Conservation (phyloP, 2,113 vertebrate species). For the Cephalopholis sonnerati region DNA sequence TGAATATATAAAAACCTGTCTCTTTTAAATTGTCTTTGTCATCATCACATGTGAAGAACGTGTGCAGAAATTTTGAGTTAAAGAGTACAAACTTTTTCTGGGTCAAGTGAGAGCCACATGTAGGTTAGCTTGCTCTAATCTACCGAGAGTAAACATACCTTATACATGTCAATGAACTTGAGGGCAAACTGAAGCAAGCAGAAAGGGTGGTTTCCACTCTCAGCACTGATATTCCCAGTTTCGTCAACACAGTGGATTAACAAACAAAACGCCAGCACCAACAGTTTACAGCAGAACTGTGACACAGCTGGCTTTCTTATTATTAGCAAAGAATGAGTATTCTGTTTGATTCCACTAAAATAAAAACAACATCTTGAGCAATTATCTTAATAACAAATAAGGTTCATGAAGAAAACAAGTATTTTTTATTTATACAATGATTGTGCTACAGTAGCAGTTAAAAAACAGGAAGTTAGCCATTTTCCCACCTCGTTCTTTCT, state of each 20-base stretch:
- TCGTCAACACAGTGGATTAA: conserved; percentile 24
- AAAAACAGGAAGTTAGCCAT: no score
- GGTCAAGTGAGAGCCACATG: conserved; percentile 8
- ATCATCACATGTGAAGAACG: neutral
- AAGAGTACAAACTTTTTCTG: neutral
- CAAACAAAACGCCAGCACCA: neutral
- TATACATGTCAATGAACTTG: conserved; percentile 32
- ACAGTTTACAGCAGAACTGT: no score
- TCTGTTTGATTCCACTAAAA: neutral
- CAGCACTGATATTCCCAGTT: neutral
- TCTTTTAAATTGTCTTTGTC: neutral
- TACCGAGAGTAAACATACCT: conserved; percentile 46
- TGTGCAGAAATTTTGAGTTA: neutral
- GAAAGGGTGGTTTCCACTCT: conserved; percentile 25
- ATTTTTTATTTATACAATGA: neutral
- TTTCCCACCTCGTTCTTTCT: no score
- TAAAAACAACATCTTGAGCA: neutral
- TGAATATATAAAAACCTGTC: neutral
- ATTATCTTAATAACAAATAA: no score
- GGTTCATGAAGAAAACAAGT: neutral
- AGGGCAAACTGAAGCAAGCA: conserved; percentile 19
- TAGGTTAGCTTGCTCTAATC: conserved; percentile 14
- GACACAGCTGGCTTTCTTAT: neutral
- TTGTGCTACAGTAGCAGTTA: neutral
- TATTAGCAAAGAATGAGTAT: neutral